Percentiles rank a stretch among this genome's conserved stretches.
These are phyloP conservation scores for Chelon auratus DNA, from an alignment of 2,797 vertebrate genomes.

Conservation along the genomic window DNA sequence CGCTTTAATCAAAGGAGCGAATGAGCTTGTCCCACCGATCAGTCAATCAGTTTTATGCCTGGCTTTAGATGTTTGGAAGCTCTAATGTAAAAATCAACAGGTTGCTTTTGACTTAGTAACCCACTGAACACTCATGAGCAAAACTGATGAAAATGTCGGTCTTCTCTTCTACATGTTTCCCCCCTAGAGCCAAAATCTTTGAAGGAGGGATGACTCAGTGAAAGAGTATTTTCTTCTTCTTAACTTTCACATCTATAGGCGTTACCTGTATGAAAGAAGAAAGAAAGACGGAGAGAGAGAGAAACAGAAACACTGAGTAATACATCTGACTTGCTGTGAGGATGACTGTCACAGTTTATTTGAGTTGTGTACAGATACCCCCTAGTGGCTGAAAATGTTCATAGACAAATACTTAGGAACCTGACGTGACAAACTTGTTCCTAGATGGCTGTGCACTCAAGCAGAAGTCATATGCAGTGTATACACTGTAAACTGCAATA, in stretches of 20 bases:
- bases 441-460: background rate
- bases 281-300: background rate
- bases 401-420: background rate
- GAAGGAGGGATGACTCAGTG: conserved; percentile 58
- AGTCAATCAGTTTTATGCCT: background rate
- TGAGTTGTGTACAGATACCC: conserved; percentile 75
- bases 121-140: background rate
- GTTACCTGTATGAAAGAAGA: conserved; percentile 23
- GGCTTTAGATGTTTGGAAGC: conserved; percentile 6
- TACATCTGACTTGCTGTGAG: conserved; percentile 26
- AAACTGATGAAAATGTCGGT: background rate
- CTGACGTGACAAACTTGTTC: conserved; percentile 9
- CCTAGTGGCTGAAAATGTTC: conserved; percentile 69
- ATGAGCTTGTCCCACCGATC: background rate
- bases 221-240: conserved; percentile 36
- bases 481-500: conserved; percentile 35
- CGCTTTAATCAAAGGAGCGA: background rate
- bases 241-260: conserved; percentile 31
- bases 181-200: conserved; percentile 47
- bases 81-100: conserved; percentile 17
- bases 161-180: background rate
- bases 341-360: conserved; percentile 50
- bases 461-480: conserved; percentile 12
- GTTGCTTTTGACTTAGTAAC: conserved; percentile 23
- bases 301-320: conserved; percentile 11